Base-by-base conservation (phyloP, 2,797 vertebrate genomes). In the Lepus townsendii region DNA sequence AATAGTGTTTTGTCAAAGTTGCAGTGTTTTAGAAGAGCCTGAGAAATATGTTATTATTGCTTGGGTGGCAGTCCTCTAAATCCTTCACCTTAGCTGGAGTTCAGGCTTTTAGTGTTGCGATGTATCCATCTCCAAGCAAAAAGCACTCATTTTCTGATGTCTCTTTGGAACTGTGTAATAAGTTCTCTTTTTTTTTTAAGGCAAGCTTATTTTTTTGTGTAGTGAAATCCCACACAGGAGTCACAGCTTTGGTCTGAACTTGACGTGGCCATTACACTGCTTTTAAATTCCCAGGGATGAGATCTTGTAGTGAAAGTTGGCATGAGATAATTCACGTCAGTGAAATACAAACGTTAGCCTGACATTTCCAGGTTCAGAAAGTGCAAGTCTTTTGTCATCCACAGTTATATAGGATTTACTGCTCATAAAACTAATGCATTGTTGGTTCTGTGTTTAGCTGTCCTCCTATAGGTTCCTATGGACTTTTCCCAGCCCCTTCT, bases 231-330 rank as follows among this genome's bases (percentile, higher is more conserved):
- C 78, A 54, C 11, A 26, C 20, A 12, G 86, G 76, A 60, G 69
- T 62, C 72, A 90, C 16, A 72, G 57, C 30, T 65, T 19, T 79
- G 80, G 52, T 35, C 62, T 91, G 27, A 95, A 88, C 69, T 62
- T 93, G 35, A 89, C 83, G 66, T 87, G 47, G 75, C n/a, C 12
- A 9, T 80, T 83, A 60, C 3, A 10, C 32, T 63, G 30, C 19
- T 89, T 94, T 96, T 82, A 94, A 91, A 80, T 83, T 91, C 50
- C 35, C 38, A 84, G 42, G 76, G 35, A 32, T 87, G 30, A 95
- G 42, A 30, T 54, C 50, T 92, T 77, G 65, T 76, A 69, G 24
- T 20, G 76, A 82, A 71, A 17, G 3, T 26, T 82, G 20, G 14
- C 62, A 47, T 60, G 72, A 91, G 52, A 57, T 30, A 79, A 88